Evolutionary conservation across 2,113 vertebrate genomes (phyloP).

Genomic region (Tachuris rubrigastra): DNA sequence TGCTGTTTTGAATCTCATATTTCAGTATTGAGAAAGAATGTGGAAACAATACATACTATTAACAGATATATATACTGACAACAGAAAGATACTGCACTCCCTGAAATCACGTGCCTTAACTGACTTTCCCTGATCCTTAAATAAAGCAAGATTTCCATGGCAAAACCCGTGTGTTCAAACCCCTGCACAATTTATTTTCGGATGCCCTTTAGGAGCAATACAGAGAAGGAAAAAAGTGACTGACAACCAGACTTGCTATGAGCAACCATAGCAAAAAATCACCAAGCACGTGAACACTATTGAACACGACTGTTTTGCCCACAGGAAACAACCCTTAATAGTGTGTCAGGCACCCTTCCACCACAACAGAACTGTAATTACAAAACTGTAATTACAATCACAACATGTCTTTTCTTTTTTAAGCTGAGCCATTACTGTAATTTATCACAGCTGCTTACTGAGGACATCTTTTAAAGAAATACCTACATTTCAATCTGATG

Average conservation of each 20-base stretch:
- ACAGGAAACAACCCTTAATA: background rate
- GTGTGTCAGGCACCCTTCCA: background rate
- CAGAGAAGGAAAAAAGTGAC: background rate
- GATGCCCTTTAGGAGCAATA: background rate
- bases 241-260: background rate
- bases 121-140: background rate
- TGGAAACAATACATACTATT: background rate
- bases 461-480: background rate
- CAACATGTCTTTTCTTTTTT: too few species aligned
- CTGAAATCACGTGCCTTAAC: background rate
- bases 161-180: background rate
- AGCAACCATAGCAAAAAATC: background rate
- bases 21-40: background rate
- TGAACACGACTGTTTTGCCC: background rate
- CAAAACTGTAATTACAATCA: background rate
- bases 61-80: too few species aligned
- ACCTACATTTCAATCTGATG: background rate
- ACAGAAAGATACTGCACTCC: background rate
- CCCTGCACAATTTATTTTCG: background rate
- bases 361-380: background rate
- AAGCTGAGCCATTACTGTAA: background rate
- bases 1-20: background rate
- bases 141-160: background rate
- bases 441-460: background rate
- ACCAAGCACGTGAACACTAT: rapidly evolving